Evolutionary conservation across 1,140 invertebrate genomes (phyloP).

Genomic region (Leptinotarsa defecta): DNA sequence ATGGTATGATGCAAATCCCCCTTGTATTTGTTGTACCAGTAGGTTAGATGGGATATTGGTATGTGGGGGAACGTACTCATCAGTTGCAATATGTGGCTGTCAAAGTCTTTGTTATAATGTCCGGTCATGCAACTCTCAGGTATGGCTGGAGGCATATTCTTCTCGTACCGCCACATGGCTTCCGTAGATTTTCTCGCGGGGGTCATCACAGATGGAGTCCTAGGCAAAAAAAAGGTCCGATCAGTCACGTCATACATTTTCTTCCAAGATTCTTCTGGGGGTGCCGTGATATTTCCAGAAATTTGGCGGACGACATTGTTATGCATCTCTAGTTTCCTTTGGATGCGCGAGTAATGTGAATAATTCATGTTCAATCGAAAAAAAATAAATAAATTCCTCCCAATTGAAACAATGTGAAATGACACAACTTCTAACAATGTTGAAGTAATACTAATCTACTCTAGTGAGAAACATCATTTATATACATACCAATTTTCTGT

Average conservation of each 20-base stretch:
- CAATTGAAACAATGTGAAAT: too few species aligned
- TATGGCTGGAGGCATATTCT: conserved; percentile 38
- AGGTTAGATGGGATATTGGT: conserved; percentile 62
- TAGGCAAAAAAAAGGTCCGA: neutral
- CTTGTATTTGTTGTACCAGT: conserved; percentile 75
- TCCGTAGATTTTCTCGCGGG: conserved; percentile 39
- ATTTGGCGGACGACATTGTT: conserved; percentile 7
- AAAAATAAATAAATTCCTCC: too few species aligned
- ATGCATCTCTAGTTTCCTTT: neutral
- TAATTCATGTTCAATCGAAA: too few species aligned
- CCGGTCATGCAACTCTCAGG: conserved; percentile 64
- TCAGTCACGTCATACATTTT: conserved; percentile 35
- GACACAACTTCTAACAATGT: too few species aligned
- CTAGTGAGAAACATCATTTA: too few species aligned
- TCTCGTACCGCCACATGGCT: conserved; percentile 44
- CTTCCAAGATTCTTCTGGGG: conserved; percentile 12
- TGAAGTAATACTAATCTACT: too few species aligned
- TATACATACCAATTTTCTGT: too few species aligned
- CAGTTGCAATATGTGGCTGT: conserved; percentile 38
- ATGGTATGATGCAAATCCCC: conserved; percentile 76
- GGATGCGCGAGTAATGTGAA: too few species aligned
- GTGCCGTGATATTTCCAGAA: conserved; percentile 18
- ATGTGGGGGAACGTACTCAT: conserved; percentile 70
- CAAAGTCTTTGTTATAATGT: conserved; percentile 41
- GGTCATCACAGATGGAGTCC: neutral